phyloP scores from a whole-genome alignment of 1,140 invertebrate species.

The Heliconius eleuchia region DNA sequence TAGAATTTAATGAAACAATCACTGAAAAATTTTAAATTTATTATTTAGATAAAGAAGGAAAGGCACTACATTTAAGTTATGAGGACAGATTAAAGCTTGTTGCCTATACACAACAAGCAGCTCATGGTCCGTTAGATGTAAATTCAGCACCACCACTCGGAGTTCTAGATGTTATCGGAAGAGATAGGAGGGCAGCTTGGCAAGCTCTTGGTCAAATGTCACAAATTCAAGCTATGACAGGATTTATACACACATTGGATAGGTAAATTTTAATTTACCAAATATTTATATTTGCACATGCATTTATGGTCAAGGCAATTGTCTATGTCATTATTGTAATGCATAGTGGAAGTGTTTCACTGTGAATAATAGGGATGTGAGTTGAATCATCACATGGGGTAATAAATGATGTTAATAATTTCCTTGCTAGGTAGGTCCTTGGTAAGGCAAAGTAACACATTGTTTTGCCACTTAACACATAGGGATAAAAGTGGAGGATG shows the following conservation, averaged over 20 bases:
- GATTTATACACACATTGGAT: conserved; percentile 94
- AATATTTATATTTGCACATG: conserved; percentile 18
- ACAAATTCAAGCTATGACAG: conserved; percentile 93
- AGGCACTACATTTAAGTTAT: conserved; percentile 96
- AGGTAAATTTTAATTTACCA: conserved; percentile 61
- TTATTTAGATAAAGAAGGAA: conserved; percentile 93
- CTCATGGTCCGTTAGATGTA: conserved; percentile 90
- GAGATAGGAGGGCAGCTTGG: conserved; percentile 96
- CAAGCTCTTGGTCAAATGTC: conserved; percentile 93
- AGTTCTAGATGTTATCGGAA: conserved; percentile 96
- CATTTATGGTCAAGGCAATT: not conserved
- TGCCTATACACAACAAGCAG: conserved; percentile 95
- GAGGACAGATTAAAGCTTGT: conserved; percentile 95
- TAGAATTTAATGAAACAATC: not conserved
- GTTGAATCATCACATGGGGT: too few relatives aligned
- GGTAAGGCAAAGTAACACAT: too few relatives aligned
- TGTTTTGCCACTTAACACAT: too few relatives aligned
- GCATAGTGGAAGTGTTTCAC: too few relatives aligned
- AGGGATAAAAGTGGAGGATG: too few relatives aligned
- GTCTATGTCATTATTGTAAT: too few relatives aligned
- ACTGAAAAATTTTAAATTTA: not conserved
- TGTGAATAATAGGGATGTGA: too few relatives aligned
- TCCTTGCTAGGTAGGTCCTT: too few relatives aligned
- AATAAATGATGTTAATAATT: too few relatives aligned
- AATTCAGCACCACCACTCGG: conserved; percentile 92